Conservation (phyloP, 1,140 invertebrate genomes). For the Polyergus mexicanus region DNA sequence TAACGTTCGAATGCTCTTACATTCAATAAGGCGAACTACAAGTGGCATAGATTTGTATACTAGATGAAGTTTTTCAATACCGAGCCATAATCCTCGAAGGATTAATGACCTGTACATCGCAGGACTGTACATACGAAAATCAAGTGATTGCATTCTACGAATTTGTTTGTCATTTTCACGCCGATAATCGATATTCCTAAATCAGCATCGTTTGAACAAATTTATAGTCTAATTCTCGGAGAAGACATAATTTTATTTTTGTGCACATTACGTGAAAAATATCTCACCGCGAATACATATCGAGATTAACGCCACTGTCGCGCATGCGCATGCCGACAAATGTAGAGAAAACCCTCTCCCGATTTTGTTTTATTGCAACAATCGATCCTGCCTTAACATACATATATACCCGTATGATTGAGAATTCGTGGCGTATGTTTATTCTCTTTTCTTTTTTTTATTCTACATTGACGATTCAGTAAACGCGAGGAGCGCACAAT, state of each 20-base stretch:
- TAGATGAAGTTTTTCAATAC: neutral
- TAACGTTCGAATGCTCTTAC: neutral
- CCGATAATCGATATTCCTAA: neutral
- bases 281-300: no score
- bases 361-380: conserved; percentile 10
- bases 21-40: neutral
- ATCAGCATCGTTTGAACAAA: neutral
- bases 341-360: neutral
- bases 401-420: no score
- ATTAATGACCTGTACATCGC: conserved; percentile 63
- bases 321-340: neutral
- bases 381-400: conserved; percentile 3
- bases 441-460: no score
- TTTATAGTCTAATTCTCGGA: neutral
- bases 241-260: neutral
- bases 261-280: neutral
- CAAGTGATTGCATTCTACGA: no score
- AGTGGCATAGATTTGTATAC: neutral
- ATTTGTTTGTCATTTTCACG: no score
- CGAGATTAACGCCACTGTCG: conserved; percentile 8
- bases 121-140: conserved; percentile 33
- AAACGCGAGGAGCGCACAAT: neutral
- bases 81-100: conserved; percentile 32
- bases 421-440: neutral
- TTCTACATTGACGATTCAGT: neutral